Evolutionary conservation across 2,888 invertebrate genomes (phyloP).

Genomic region (Xiphydria camelus): DNA sequence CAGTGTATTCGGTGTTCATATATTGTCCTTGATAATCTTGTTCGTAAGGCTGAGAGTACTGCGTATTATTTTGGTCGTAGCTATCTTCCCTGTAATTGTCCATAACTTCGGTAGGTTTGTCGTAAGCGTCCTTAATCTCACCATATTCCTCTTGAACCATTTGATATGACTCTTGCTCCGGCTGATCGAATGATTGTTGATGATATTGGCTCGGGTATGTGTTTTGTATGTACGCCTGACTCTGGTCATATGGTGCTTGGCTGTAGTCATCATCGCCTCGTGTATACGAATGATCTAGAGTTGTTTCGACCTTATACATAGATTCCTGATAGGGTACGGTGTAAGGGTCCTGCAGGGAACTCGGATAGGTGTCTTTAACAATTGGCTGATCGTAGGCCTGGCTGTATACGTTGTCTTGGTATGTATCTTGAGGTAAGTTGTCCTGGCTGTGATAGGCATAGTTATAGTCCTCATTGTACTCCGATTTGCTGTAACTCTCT

Average conservation of each 20-base stretch:
- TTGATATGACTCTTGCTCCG: slow-evolving; percentile 2
- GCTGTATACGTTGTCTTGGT: slow-evolving; percentile 29
- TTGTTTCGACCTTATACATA: slow-evolving; percentile 3
- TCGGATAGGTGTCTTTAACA: slow-evolving; percentile 16
- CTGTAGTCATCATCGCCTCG: slow-evolving; percentile 47
- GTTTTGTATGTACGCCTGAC: slow-evolving; percentile 37
- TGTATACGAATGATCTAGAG: slow-evolving; percentile 17
- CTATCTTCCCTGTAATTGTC: slow-evolving; percentile 37
- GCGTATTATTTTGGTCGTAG: slow-evolving; percentile 42
- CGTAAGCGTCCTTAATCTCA: no score
- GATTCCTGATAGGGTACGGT: slow-evolving; percentile 16
- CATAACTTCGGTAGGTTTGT: slow-evolving; percentile 19
- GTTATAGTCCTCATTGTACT: slow-evolving; percentile 72
- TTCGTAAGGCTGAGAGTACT: slow-evolving; percentile 19
- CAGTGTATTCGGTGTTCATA: slow-evolving; percentile 16
- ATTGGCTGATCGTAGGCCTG: slow-evolving; percentile 16
- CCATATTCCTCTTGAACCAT: neutral
- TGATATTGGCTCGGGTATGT: neutral
- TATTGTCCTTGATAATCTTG: slow-evolving; percentile 4
- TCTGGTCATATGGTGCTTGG: slow-evolving; percentile 41
- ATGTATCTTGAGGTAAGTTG: slow-evolving; percentile 60
- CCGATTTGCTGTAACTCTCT: slow-evolving; percentile 56
- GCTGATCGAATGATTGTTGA: slow-evolving; percentile 5
- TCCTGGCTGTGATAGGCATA: slow-evolving; percentile 73
- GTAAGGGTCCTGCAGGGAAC: neutral